Percentiles rank a stretch among this genome's conserved stretches.
Evolutionary conservation across 2,888 invertebrate species (phyloP).

Genomic region (Hydraecia micacea): DNA sequence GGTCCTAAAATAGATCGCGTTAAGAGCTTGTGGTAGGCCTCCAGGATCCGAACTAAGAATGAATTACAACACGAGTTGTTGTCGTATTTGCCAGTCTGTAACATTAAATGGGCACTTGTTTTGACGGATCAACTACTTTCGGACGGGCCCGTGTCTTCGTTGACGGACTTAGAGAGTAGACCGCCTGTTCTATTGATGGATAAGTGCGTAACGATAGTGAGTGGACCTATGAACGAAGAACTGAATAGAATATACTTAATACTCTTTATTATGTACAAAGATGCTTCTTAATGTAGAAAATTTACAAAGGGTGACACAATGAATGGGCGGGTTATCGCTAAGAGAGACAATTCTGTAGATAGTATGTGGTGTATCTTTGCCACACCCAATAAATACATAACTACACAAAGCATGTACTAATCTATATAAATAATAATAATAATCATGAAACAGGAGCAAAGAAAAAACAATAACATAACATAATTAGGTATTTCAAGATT

Average conservation of each 20-base stretch:
- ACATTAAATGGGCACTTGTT: not conserved
- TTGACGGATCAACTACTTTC: no score
- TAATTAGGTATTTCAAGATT: not conserved
- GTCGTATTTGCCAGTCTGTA: no score
- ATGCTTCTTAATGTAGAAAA: no score
- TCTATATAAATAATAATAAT: not conserved
- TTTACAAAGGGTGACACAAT: no score
- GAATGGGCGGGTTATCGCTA: not conserved
- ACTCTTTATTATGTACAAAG: not conserved
- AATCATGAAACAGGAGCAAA: not conserved
- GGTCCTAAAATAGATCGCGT: no score
- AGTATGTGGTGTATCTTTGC: not conserved
- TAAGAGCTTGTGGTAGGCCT: no score
- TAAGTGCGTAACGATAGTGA: not conserved
- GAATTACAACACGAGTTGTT: no score
- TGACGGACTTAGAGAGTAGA: no score
- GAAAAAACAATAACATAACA: not conserved
- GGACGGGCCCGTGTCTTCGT: not conserved
- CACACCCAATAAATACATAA: no score
- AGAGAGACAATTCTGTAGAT: not conserved
- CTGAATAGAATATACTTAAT: not conserved
- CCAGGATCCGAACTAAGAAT: no score
- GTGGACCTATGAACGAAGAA: not conserved
- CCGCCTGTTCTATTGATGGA: not conserved
- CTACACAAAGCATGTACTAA: not conserved